Base-by-base conservation (phyloP, 2,888 invertebrate species). In the Ophion ventricosus region DNA sequence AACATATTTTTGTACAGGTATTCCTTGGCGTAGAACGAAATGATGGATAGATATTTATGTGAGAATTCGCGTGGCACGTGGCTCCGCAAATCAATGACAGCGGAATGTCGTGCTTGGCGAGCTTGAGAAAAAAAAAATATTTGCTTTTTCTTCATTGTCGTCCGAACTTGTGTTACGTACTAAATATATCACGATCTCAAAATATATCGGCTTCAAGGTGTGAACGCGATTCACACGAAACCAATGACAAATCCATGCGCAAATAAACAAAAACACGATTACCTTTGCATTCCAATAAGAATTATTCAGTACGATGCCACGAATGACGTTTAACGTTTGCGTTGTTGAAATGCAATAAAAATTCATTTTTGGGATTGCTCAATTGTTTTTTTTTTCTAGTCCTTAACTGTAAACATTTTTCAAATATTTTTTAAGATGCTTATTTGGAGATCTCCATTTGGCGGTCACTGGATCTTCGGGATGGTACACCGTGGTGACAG, bases 11-110 rank as follows among this genome's bases (percentile, higher is more conserved):
- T 10, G 20, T 26, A 35, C 35, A 17, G 20, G 14, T 35, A 3
- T 23, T 29, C 20, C 35, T 23, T 11, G 20, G 59, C 63, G 67
- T 40, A 26, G 26, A 23, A 63, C 4, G 35, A 25, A 43, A 25
- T 49, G 4, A 17, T 49, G 49, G 20, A 59, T 64, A 72, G 25
- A 29, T 43, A 23, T 49, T 23, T 17, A 59, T 59, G 23, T 20
- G 54, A 70, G 70, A 40, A 49, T 49, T 49, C 49, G 4, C 14
- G 25, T 61, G 78, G 82, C 74, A 57, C 69, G 78, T 73, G 72
- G 49, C 59, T 14, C n/a, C 49, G 17, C 40, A 67, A 82, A 61
- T 78, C 78, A 78, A 78, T 78, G 82, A 67, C 80, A 73, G 35
- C 26, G 67, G 40, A 57, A 35, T 25, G 25, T 56, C 66, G 73